Evolutionary conservation across 2,113 vertebrate species (phyloP).

Genomic region (Noctilio leporinus): DNA sequence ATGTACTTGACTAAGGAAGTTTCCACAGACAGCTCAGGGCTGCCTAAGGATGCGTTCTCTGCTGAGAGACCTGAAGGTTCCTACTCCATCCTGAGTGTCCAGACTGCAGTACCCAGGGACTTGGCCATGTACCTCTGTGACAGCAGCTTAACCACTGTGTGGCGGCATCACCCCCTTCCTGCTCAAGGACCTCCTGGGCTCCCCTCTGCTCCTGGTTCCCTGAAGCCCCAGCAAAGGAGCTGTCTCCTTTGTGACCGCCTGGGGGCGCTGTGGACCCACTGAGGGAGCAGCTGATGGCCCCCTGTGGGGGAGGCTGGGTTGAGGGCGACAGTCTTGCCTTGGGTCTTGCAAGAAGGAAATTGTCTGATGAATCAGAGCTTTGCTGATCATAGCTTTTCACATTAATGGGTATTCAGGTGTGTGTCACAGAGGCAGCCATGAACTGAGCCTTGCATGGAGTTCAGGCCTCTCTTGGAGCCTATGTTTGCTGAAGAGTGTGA

Average conservation of each 20-base stretch:
- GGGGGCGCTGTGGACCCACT: too few relatives aligned
- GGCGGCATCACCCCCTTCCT: background rate
- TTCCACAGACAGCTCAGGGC: accelerated
- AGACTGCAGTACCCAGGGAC: background rate
- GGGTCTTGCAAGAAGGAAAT: too few relatives aligned
- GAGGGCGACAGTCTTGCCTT: too few relatives aligned
- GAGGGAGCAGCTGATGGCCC: too few relatives aligned
- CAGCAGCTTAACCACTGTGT: background rate
- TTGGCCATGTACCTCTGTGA: background rate
- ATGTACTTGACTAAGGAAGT: accelerated
- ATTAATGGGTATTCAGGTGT: too few relatives aligned
- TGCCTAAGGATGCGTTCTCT: background rate
- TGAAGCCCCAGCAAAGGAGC: too few relatives aligned
- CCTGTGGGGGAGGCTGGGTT: too few relatives aligned
- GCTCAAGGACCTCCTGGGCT: background rate
- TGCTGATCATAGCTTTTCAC: too few relatives aligned
- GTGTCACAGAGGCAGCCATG: too few relatives aligned
- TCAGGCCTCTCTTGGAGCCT: background rate
- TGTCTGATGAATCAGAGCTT: too few relatives aligned
- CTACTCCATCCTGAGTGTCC: background rate
- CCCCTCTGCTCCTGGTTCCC: background rate
- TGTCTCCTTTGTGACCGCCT: too few relatives aligned
- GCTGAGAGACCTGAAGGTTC: accelerated
- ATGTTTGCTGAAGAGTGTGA: background rate
- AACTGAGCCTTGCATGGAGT: too few relatives aligned